These are phyloP conservation scores for Tenthredo livida DNA, from an alignment of 2,888 invertebrate species.

Conservation along the genomic window DNA sequence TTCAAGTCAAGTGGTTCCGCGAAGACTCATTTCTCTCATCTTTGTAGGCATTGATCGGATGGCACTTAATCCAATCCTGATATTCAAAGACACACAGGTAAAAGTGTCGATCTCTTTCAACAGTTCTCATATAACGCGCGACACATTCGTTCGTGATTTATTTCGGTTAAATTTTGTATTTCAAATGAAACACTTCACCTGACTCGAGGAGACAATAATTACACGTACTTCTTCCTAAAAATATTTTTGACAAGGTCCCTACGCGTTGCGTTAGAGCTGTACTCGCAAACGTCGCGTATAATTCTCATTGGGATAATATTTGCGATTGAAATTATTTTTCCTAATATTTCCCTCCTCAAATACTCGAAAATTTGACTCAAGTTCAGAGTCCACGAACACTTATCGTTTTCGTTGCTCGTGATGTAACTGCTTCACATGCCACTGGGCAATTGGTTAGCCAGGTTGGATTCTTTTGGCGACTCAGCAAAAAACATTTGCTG, in stretches of 20 bases:
- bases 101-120: neutral
- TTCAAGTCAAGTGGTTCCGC: neutral
- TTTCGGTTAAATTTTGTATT: neutral
- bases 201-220: neutral
- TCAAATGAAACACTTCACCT: neutral
- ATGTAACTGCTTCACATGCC: constrained; percentile 45
- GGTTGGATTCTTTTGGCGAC: constrained; percentile 29
- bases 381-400: constrained; percentile 17
- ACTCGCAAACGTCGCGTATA: neutral
- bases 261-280: neutral
- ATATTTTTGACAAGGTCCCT: neutral
- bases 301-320: neutral
- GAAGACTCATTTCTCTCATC: neutral
- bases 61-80: neutral
- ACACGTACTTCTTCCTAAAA: neutral
- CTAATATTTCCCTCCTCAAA: neutral
- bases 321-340: neutral
- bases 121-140: neutral
- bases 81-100: neutral
- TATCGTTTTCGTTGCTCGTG: neutral
- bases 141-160: neutral
- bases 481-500: constrained; percentile 42
- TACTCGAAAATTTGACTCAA: neutral
- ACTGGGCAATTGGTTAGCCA: neutral
- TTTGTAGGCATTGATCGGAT: neutral